Evolutionary conservation across 2,888 invertebrate species (phyloP).

Genomic region (Halictus ligatus): DNA sequence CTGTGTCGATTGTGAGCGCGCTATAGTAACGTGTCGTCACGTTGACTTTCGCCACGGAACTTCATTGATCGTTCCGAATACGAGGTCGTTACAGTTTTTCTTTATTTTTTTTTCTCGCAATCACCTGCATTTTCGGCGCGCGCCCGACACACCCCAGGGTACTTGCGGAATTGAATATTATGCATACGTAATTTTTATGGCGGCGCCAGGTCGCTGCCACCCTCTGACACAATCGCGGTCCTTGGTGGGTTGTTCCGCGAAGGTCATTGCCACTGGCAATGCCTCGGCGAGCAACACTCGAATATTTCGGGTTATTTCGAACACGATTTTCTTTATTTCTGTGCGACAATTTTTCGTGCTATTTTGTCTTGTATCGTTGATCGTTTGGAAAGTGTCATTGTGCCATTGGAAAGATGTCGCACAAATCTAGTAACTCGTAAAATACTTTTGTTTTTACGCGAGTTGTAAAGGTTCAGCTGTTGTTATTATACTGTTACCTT

Average conservation of each 20-base stretch:
- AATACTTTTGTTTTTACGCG: not conserved
- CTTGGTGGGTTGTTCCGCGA: conserved; percentile 28
- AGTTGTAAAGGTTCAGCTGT: not conserved
- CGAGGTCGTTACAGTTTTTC: conserved; percentile 16
- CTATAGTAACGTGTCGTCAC: conserved; percentile 2
- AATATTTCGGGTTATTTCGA: conserved; percentile 38
- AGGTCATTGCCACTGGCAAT: conserved; percentile 55
- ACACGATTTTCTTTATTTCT: not conserved
- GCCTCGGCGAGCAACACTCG: conserved; percentile 36
- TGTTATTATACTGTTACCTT: not conserved
- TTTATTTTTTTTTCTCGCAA: conserved; percentile 37
- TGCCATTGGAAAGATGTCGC: not conserved
- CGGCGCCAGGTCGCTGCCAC: conserved; percentile 28
- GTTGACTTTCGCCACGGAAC: conserved; percentile 24
- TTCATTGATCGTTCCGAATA: conserved; percentile 7
- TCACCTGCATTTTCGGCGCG: conserved; percentile 38
- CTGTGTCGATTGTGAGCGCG: conserved; percentile 28
- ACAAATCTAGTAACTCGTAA: not conserved
- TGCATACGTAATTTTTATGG: conserved; percentile 65
- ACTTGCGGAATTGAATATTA: conserved; percentile 67
- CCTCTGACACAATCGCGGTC: conserved; percentile 32
- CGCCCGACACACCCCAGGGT: conserved; percentile 20
- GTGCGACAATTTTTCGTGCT: not conserved
- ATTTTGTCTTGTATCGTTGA: not conserved
- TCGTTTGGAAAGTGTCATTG: not conserved